These are phyloP conservation scores for Probosciger aterrimus DNA, from an alignment of 2,113 vertebrate species.

Conservation along the genomic window DNA sequence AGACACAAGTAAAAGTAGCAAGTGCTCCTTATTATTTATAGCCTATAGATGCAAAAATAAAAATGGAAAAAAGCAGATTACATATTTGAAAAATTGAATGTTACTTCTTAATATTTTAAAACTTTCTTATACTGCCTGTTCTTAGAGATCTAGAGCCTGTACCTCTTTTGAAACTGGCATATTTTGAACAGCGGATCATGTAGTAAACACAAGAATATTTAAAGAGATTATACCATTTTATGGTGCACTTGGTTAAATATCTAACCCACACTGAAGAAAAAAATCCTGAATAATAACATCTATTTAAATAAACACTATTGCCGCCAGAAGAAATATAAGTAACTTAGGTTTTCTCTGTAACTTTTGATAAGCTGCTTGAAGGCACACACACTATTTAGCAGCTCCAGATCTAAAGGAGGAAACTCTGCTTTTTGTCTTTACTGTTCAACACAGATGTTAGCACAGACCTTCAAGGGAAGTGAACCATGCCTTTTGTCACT, in stretches of 20 bases:
- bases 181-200: neutral
- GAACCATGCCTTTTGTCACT: neutral
- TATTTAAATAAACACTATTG: neutral
- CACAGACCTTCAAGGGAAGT: neutral
- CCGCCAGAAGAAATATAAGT: neutral
- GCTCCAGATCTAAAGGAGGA: neutral
- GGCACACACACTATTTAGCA: neutral
- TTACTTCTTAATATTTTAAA: neutral
- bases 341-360: neutral
- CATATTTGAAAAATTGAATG: neutral
- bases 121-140: neutral
- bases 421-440: neutral
- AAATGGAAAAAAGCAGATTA: neutral
- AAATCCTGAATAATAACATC: neutral
- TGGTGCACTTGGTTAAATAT: neutral
- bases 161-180: neutral
- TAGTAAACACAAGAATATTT: neutral
- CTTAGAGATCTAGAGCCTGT: neutral
- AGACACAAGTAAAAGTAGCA: neutral
- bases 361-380: neutral
- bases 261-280: neutral
- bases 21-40: neutral
- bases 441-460: neutral
- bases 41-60: neutral
- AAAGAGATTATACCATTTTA: neutral